Base-by-base conservation (phyloP, 2,113 vertebrate genomes). In the Dasypus novemcinctus region DNA sequence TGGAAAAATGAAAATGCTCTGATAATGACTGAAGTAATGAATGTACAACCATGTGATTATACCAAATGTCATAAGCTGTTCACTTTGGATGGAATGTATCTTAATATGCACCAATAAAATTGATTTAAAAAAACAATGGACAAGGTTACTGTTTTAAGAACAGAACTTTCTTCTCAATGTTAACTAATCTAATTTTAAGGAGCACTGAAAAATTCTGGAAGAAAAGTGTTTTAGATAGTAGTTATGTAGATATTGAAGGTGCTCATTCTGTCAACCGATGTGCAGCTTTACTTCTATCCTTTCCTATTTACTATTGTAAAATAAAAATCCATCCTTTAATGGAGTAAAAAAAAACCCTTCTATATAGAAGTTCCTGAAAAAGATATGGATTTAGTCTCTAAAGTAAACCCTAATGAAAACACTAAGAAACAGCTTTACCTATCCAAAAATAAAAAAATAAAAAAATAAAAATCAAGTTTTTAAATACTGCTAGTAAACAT, bases 131-230 rank as follows among this genome's bases (percentile, higher is more conserved):
- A 94, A 38, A 57, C 12, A 78, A 49, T 7, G 17, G 43, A 57
- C 18, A 84, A 46, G 27, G 72, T 75, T 76, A 75, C 2, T 87
- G 76, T 57, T 85, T 93, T 82, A 87, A 88, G 87, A 85, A 95
- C 31, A 46, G 15, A 68, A 49, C 29, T 71, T 96, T 33, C 88
- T 87, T 75, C 79, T 90, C 92, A 85, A 80, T 61, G 61, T 43
- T 88, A 43, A 95, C 76, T 95, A 54, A n/a, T 85, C 41, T 95
- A 57, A 82, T 29, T 74, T 96, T 52, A 96, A 83, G 46, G 80
- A 87, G 79, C 8, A 79, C 41, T 72, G 63, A 92, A 74, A 31
- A 33, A 79, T 81, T 66, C 64, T 76, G 74, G 11, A 4, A 7
- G 36, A 85, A 72, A 90, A 96, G 21, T 74, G 49, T 69, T 94